These are phyloP conservation scores for Pseudochaenichthys georgianus DNA, from an alignment of 2,797 vertebrate species.

Conservation along the genomic window DNA sequence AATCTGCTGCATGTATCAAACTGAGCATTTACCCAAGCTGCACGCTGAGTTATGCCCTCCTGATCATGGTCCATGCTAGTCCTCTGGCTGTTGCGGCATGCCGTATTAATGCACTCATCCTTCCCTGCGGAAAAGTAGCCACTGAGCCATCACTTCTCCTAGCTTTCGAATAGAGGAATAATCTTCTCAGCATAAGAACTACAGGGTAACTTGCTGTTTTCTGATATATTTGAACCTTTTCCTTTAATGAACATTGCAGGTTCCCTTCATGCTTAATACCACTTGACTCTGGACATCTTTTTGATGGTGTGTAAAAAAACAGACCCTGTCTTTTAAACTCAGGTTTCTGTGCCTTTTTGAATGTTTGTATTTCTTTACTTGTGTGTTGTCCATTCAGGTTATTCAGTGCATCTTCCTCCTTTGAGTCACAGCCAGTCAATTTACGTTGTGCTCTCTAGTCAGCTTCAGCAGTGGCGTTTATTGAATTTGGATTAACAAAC, in stretches of 20 bases:
- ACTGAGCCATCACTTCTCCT: slow-evolving; percentile 12
- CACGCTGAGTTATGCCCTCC: slow-evolving; percentile 20
- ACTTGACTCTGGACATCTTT: slow-evolving; percentile 12
- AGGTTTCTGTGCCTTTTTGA: neutral
- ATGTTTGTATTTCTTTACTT: too few species aligned
- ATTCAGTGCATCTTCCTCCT: neutral
- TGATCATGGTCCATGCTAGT: slow-evolving; percentile 16
- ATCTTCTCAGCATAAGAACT: slow-evolving; percentile 24
- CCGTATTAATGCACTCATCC: slow-evolving; percentile 19
- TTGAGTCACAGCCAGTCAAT: slow-evolving; percentile 24
- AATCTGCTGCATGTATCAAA: slow-evolving; percentile 25
- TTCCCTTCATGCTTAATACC: slow-evolving; percentile 12
- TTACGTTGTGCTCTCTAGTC: neutral
- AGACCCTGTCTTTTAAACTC: slow-evolving; percentile 2
- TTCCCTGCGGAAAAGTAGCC: slow-evolving; percentile 28
- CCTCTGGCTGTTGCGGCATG: slow-evolving; percentile 13
- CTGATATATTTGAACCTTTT: slow-evolving; percentile 5
- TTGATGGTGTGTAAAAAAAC: neutral
- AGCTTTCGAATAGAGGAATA: slow-evolving; percentile 34
- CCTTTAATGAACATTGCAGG: slow-evolving; percentile 4
- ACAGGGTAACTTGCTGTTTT: slow-evolving; percentile 11
- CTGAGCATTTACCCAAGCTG: slow-evolving; percentile 16
- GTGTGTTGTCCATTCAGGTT: too few species aligned
- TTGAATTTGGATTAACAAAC: slow-evolving; percentile 12
- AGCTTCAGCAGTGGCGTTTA: slow-evolving; percentile 21